Evolutionary conservation across 2,113 vertebrate species (phyloP), one percentile per base, ranked within the genome.

Genomic region (Mobula hypostoma): DNA sequence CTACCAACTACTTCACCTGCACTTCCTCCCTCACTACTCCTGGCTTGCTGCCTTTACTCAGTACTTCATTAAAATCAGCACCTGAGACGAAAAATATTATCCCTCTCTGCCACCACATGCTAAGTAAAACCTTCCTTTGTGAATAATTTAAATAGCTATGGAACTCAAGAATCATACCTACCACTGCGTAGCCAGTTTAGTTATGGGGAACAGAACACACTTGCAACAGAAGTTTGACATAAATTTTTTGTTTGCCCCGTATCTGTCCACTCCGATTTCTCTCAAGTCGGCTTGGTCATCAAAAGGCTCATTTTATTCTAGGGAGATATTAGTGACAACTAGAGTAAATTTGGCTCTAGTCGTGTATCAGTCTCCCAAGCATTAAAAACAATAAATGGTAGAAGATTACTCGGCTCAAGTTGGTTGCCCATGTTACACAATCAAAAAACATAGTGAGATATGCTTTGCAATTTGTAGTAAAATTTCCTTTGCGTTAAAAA

Each of bases 251-350:
- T 99, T 95, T 97, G 98, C 98, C 97, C 97, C 98, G 98, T 99
- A 99, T 98, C 99, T 99, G 99, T 99, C 98, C 98, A 98, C 98
- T 97, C 97, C 96, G 97, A 99, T 99, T 99, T 99, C 98, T 76
- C 98, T 99, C 97, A 98, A 95, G 97, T 99, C 98, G 96, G 97
- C 97, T 94, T 98, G 97, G 98, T 99, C 98, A 99, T 99, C 98
- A 97, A 96, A 99, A 96, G 98, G 98, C 98, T 98, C 1, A 0
- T 96, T 95, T 97, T 97, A 94, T 61, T 99, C 29, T 99, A 96
- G 98, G 98, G 98, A 98, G 97, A 96, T 74, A 92, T 95, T 95
- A 12, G 98, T 98, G 98, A 96, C 97, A 96, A 97, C 85, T 96
- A 98, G 97, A 96, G 95, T 97, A 98, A 48, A 40, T 96, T 97